Evolutionary conservation across 1,140 invertebrate species (phyloP), one percentile per base, ranked within the genome.

Genomic region (Drosophila novamexicana): DNA sequence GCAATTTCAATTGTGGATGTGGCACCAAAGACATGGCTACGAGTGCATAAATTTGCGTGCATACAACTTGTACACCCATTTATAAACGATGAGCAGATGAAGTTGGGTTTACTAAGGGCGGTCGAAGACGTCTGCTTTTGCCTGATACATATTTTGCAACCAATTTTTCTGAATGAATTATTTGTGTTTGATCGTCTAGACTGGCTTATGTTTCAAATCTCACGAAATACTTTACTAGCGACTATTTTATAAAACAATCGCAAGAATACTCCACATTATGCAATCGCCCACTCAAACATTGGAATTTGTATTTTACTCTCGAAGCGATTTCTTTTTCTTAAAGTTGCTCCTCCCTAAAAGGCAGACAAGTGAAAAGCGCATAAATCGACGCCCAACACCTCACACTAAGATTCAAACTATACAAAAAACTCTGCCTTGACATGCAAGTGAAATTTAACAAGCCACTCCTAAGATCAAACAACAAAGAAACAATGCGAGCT

Each of bases 401-500:
- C 68, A 49, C 56, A 57, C 69, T 59, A 47, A 58, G 52, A 53
- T 37, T 49, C 65, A 32, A 44, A 44, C 29, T 40, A 18, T 18
- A 40, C 34, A 50, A 53, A 49, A 49, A 62, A 66, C 45, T 57
- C 75, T 86, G 78, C 52, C 70, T 75, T 78, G 79, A 86, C 83
- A 79, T 88, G 79, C 83, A 86, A 89, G 84, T 89, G 84, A 89
- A 89, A 89, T 89, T 89, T 89, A 89, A 89, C 84, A 81, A 89
- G 84, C 80, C 84, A 89, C 84, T 89, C 84, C 84, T 84, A 70
- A 77, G 77, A 88, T 74, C 67, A 63, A 42, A 6, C 66, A 44
- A 16, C 36, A 52, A 37, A 7, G 6, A 37, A 71, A 47, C 76
- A 65, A 62, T 39, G 42, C 10, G 39, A 16, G n/a, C 16, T 12